These are phyloP conservation scores for Pelecanus crispus DNA, from an alignment of 2,113 vertebrate species.

Conservation along the genomic window DNA sequence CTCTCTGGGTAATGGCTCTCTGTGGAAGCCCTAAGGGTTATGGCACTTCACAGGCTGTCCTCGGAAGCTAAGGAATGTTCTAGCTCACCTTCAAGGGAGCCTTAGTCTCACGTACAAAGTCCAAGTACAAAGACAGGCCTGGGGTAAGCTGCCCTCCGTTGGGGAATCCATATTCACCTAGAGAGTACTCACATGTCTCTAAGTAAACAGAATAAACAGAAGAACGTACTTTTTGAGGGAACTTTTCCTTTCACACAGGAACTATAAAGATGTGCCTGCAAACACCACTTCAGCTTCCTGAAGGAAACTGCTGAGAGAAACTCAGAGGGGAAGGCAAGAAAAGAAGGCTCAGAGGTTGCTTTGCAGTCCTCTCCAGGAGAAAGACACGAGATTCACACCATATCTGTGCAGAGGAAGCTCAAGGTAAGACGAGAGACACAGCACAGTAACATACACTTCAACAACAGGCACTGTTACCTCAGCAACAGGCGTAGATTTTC, in stretches of 20 bases:
- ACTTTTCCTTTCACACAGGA: not conserved
- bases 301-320: not conserved
- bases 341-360: not conserved
- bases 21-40: not conserved
- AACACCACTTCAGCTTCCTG: not conserved
- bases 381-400: not conserved
- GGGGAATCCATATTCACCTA: not conserved
- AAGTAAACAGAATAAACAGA: not conserved
- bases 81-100: not conserved
- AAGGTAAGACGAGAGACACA: not conserved
- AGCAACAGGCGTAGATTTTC: constrained; percentile 81
- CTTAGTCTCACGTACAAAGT: not conserved
- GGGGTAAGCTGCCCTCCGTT: not conserved
- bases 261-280: not conserved
- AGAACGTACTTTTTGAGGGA: not conserved
- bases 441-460: not conserved
- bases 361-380: not conserved
- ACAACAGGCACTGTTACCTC: constrained; percentile 70
- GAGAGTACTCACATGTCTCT: not conserved
- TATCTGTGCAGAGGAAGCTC: not conserved
- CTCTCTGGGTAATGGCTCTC: not conserved
- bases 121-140: not conserved
- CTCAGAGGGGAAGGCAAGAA: not conserved
- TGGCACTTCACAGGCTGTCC: not conserved
- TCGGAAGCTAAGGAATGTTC: not conserved